phyloP scores from a whole-genome alignment of 2,888 invertebrate species.

The Calliphora vomitoria region DNA sequence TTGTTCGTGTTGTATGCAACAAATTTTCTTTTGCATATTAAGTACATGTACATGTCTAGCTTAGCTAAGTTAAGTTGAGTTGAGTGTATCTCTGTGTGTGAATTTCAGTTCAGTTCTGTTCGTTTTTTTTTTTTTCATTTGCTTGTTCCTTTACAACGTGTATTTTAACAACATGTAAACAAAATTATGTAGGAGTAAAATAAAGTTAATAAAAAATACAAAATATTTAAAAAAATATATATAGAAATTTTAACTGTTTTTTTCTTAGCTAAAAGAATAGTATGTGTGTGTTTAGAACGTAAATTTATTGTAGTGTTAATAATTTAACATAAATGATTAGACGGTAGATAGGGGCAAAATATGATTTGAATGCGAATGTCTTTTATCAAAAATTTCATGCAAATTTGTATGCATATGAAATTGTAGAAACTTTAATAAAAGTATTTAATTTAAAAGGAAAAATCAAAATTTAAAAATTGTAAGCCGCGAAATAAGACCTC shows the following conservation, averaged over 20 bases:
- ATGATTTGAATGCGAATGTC: conserved; percentile 27
- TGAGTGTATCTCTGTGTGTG: conserved; percentile 7
- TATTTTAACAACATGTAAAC: conserved; percentile 65
- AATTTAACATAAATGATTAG: conserved; percentile 52
- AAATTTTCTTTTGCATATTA: conserved; percentile 62
- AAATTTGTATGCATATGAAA: not conserved
- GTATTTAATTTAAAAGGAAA: no score
- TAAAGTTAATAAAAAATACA: conserved; percentile 35
- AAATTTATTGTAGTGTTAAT: conserved; percentile 57
- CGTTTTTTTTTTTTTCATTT: conserved; percentile 31
- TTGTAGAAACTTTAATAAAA: not conserved
- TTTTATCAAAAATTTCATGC: not conserved
- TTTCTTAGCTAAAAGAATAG: not conserved
- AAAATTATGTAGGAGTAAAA: conserved; percentile 56
- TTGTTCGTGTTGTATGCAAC: conserved; percentile 27
- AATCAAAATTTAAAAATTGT: no score
- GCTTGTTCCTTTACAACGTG: not conserved
- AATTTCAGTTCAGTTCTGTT: conserved; percentile 7
- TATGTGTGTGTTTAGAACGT: conserved; percentile 8
- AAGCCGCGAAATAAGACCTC: no score
- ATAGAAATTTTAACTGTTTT: not conserved
- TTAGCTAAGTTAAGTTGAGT: not conserved
- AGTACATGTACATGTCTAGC: conserved; percentile 30
- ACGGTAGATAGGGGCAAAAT: conserved; percentile 16
- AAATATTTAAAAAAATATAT: conserved; percentile 4